Conservation (phyloP, 2,888 invertebrate genomes). For the Steinernema hermaphroditum region DNA sequence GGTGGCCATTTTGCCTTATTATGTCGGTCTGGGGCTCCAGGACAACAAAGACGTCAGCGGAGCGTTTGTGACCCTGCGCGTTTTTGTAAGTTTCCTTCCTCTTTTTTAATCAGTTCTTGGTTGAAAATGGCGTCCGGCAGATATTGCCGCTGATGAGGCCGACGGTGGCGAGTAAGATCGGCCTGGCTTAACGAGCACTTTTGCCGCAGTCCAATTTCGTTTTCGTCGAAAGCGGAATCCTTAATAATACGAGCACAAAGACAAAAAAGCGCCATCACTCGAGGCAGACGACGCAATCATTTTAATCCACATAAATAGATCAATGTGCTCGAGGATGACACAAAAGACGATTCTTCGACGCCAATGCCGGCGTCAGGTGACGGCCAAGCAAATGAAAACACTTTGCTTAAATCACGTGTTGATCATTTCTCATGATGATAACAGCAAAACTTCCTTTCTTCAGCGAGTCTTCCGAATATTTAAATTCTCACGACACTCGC, state of each 20-base stretch:
- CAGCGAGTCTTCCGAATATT: conserved; percentile 95
- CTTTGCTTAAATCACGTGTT: conserved; percentile 20
- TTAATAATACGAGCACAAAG: not conserved
- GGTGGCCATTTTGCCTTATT: conserved; percentile 97
- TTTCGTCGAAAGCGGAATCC: not conserved
- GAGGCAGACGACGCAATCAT: conserved; percentile 1
- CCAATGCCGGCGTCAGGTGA: conserved; percentile 16
- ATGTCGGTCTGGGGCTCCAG: conserved; percentile 88
- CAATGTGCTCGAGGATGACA: conserved; percentile 1
- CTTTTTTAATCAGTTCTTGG: conserved; percentile 30
- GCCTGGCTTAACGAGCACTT: conserved; percentile 16
- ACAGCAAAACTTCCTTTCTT: conserved; percentile 42
- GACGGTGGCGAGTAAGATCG: not conserved
- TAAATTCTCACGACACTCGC: conserved; percentile 99
- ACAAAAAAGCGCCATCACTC: conserved; percentile 6
- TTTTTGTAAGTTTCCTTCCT: conserved; percentile 73
- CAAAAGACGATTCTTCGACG: not conserved
- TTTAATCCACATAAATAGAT: not conserved
- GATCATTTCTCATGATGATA: not conserved
- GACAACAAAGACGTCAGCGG: conserved; percentile 76
- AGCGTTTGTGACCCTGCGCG: conserved; percentile 95
- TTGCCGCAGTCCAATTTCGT: conserved; percentile 15
- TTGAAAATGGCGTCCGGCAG: conserved; percentile 19
- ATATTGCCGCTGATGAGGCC: conserved; percentile 6
- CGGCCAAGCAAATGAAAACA: conserved; percentile 2